A percentile compares a stretch with the other conserved stretches of the same genome.
These are phyloP conservation scores for Laspeyria flexula DNA, from an alignment of 2,888 invertebrate genomes.

Conservation along the genomic window DNA sequence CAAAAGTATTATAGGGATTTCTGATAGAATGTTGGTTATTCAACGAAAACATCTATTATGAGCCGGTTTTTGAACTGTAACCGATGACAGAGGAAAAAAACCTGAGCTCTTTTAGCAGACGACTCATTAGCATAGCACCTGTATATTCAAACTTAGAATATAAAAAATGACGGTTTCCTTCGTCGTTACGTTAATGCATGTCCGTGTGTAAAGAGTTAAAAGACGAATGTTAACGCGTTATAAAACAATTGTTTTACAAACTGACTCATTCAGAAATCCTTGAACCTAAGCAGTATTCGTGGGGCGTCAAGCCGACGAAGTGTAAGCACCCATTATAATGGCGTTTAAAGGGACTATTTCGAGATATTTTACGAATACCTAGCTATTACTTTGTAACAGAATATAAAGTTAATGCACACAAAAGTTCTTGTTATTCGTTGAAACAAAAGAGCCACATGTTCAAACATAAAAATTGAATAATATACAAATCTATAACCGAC, in stretches of 20 bases:
- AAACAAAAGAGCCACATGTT: neutral
- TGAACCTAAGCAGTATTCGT: constrained; percentile 24
- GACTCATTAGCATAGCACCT: constrained; percentile 40
- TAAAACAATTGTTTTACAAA: constrained; percentile 31
- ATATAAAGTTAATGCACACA: neutral
- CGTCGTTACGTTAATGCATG: constrained; percentile 26
- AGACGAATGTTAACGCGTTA: constrained; percentile 19
- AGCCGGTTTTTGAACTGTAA: constrained; percentile 21
- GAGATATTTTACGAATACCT: no score
- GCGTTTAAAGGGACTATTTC: constrained; percentile 29
- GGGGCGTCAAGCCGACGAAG: constrained; percentile 16
- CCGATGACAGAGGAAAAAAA: constrained; percentile 21
- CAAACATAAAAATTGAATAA: constrained; percentile 4
- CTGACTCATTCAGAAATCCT: constrained; percentile 33
- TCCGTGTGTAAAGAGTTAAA: constrained; percentile 25
- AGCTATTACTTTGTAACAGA: constrained; percentile 13
- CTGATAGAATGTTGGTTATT: constrained; percentile 6
- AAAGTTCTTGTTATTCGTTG: neutral
- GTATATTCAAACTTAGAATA: constrained; percentile 15
- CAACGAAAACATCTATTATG: constrained; percentile 8
- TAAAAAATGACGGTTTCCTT: constrained; percentile 21
- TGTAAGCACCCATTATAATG: constrained; percentile 21
- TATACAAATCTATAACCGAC: constrained; percentile 8
- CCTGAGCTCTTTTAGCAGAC: constrained; percentile 25
- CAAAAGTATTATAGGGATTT: constrained; percentile 1